Conservation (phyloP, 2,888 invertebrate species). For the Noctua janthina region DNA sequence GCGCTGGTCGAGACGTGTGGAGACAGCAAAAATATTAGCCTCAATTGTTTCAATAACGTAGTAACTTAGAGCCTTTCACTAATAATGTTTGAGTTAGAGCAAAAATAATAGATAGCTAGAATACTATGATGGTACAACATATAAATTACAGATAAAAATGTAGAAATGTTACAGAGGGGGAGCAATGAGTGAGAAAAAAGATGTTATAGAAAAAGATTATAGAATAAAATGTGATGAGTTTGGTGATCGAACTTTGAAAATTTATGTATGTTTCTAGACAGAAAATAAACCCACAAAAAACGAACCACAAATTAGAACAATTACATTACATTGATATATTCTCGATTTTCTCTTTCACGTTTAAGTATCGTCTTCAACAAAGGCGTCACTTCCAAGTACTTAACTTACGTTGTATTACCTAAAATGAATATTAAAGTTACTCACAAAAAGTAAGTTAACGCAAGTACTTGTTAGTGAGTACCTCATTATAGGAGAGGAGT, state of each 20-base stretch:
- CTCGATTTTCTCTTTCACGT: not conserved
- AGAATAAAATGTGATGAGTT: not conserved
- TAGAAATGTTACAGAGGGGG: not conserved
- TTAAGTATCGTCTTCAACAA: not conserved
- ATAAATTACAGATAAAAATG: not conserved
- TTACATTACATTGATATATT: not conserved
- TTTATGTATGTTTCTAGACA: not conserved
- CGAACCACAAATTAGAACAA: not conserved
- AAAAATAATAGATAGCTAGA: not conserved
- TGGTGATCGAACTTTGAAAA: not conserved
- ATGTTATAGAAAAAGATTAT: not conserved
- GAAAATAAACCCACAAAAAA: not conserved
- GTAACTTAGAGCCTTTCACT: not conserved
- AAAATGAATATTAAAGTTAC: conserved; percentile 42
- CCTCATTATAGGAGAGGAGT: conserved; percentile 44
- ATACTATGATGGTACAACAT: not conserved
- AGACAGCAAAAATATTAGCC: not conserved
- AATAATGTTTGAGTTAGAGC: not conserved
- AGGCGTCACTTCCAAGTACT: not conserved
- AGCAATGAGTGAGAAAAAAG: not conserved
- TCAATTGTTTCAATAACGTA: not conserved
- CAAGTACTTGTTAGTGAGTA: conserved; percentile 32
- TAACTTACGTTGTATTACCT: conserved; percentile 6
- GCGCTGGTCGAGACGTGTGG: conserved; percentile 1
- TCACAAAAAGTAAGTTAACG: conserved; percentile 28